Conservation (phyloP, 2,113 vertebrate species). For the Leucopsar rothschildi region DNA sequence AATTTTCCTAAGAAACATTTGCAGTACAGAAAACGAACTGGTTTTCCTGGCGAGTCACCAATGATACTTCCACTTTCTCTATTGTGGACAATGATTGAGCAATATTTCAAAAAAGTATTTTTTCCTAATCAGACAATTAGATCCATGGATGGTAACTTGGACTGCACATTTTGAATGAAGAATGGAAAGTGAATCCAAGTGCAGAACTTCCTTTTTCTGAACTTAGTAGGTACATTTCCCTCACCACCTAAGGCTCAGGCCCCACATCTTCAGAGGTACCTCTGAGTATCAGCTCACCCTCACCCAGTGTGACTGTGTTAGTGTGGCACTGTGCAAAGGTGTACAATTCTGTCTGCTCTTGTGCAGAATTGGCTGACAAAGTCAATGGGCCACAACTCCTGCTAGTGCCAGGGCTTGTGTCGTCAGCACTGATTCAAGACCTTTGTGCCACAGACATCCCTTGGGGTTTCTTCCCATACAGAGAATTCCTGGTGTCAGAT, state of each 20-base stretch:
- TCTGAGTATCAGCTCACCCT: neutral
- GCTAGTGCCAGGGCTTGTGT: neutral
- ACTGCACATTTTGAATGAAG: neutral
- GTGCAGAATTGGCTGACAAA: neutral
- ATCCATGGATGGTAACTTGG: neutral
- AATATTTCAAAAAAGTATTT: neutral
- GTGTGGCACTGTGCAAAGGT: neutral
- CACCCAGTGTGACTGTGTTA: fast-evolving
- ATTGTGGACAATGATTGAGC: neutral
- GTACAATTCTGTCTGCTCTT: fast-evolving
- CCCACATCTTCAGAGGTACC: neutral
- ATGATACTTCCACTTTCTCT: neutral
- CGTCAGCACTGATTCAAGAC: neutral
- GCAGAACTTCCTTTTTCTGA: neutral
- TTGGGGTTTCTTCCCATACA: neutral
- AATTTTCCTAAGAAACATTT: neutral
- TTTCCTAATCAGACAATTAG: neutral
- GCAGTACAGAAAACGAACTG: neutral
- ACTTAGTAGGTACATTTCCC: neutral
- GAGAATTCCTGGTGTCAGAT: neutral
- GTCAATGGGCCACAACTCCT: neutral
- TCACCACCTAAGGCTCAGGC: neutral
- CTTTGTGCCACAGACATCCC: neutral
- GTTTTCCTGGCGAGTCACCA: neutral
- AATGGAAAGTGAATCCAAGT: neutral